Base-by-base conservation (phyloP, 1,140 invertebrate species). In the Solenopsis fugax region DNA sequence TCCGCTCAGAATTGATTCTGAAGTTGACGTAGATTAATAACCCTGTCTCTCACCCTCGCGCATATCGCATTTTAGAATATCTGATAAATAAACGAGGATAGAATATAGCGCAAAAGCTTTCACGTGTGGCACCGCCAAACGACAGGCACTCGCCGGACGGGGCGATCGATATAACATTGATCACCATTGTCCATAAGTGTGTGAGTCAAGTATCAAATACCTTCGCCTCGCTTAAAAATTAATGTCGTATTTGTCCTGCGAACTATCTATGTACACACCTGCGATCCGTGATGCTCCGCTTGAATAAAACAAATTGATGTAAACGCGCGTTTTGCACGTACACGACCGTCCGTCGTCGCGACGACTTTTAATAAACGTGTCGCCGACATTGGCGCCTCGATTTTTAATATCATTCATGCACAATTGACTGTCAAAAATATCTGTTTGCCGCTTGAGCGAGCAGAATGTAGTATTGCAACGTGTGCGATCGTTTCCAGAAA, bases 21-120 rank as follows among this genome's bases (percentile, higher is more conserved):
- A 72, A 71, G 34, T 69, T 81, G 78, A 84, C 80, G 41, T 84
- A 73, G 69, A 84, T 84, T 84, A 73, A 84, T 84, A 75, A 13
- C 48, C 54, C 34, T 34, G 64, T 65, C 50, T 56, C 54, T 58
- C 54, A 58, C 21, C 1, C 37, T 58, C 24, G n/a, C 24, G n/a
- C 41, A 24, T 24, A 24, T 50, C 41, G 1, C 45, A 50, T 50
- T 69, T 84, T 73, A 75, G 24, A 84, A 84, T 82, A 29, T 50
- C 67, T 73, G 54, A 58, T 84, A 84, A 50, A 48, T 73, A 73
- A 21, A 73, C 24, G 50, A 12, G 21, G 13, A 24, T 29, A 9
- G 67, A 21, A 34, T 50, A n/a, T 60, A 29, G 18, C 34, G 29
- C 29, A 29, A 18, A 81, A 71, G 65, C 34, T 72, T n/a, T 24